Percentiles rank a stretch among this genome's conserved stretches.
phyloP scores from a whole-genome alignment of 2,113 vertebrate genomes.

The Tragelaphus buxtoni region DNA sequence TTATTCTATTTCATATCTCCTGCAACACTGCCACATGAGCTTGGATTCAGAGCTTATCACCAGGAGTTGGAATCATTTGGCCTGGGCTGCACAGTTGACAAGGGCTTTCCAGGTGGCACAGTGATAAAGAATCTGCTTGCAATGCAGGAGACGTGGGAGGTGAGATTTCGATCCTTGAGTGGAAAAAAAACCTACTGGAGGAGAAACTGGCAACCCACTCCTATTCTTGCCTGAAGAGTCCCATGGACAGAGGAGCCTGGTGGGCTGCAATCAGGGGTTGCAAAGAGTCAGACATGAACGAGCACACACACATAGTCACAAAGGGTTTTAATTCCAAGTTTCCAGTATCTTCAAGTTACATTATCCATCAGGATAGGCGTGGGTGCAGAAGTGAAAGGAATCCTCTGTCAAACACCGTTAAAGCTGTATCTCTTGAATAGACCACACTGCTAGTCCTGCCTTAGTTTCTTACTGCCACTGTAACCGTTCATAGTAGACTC shows the following conservation, averaged over 20 bases:
- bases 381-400: not conserved
- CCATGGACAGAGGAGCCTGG: not conserved
- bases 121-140: not conserved
- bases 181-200: not conserved
- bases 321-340: not conserved
- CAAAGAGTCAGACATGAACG: not conserved
- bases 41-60: not conserved
- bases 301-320: not conserved
- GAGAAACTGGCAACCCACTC: not conserved
- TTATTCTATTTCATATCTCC: not conserved
- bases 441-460: rapidly evolving
- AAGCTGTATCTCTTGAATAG: not conserved
- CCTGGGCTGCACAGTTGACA: not conserved
- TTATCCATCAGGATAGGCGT: not conserved
- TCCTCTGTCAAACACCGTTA: not conserved
- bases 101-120: not conserved
- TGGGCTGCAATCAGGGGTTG: not conserved
- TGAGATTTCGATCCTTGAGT: not conserved
- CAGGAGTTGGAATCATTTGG: not conserved
- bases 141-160: not conserved
- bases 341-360: not conserved
- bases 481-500: not conserved
- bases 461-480: not conserved
- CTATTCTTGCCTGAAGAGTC: not conserved
- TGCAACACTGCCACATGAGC: not conserved